A percentile compares a stretch with the other conserved stretches of the same genome.
Conservation (phyloP, 1,140 invertebrate species). For the Hycleus cichorii region DNA sequence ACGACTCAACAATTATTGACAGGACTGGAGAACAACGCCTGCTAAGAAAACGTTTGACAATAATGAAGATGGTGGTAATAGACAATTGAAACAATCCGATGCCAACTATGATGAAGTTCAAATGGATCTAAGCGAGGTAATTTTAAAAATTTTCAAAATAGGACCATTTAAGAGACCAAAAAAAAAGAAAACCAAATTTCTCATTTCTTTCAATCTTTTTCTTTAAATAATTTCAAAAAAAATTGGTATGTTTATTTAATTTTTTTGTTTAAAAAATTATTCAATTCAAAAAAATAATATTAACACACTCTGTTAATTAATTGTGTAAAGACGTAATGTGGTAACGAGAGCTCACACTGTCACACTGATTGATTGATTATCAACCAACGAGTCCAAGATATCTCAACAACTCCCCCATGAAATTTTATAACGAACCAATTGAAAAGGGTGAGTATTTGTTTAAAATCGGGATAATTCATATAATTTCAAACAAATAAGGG, state of each 20-base stretch:
- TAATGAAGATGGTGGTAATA: neutral
- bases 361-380: neutral
- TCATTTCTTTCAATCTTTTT: slow-evolving; percentile 1
- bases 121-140: slow-evolving; percentile 56
- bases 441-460: slow-evolving; percentile 26
- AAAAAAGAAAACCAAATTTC: neutral
- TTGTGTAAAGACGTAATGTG: slow-evolving; percentile 38
- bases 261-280: slow-evolving; percentile 10
- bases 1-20: slow-evolving; percentile 35
- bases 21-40: slow-evolving; percentile 26
- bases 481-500: no score
- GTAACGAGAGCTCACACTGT: slow-evolving; percentile 26
- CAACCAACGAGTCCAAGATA: slow-evolving; percentile 13
- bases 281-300: slow-evolving; percentile 27
- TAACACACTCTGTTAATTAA: slow-evolving; percentile 41
- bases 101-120: slow-evolving; percentile 50
- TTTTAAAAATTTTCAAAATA: slow-evolving; percentile 1
- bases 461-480: slow-evolving; percentile 18
- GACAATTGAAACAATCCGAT: slow-evolving; percentile 30
- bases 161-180: neutral
- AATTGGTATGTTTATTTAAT: neutral
- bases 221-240: neutral
- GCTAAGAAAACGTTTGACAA: neutral
- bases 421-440: no score
- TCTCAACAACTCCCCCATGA: slow-evolving; percentile 6